Conservation (phyloP, 2,797 vertebrate species). For the Falco columbarius region DNA sequence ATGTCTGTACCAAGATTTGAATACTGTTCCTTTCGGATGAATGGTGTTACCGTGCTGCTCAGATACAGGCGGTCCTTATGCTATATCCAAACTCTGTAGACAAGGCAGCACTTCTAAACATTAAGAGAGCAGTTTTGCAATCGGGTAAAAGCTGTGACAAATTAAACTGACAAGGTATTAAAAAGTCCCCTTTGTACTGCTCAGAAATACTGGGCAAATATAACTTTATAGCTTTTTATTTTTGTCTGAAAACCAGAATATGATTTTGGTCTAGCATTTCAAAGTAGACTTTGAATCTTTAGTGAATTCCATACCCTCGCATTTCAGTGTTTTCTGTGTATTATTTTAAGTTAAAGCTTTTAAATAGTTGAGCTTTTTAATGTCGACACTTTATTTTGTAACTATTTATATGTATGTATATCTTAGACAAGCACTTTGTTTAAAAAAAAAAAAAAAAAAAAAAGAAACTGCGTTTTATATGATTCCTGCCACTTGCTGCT, state of each 20-base stretch:
- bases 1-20: background rate
- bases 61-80: background rate
- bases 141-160: conserved; percentile 62
- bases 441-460: conserved; percentile 83
- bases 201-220: conserved; percentile 68
- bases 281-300: conserved; percentile 78
- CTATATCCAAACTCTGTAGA: background rate
- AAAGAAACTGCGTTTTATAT: conserved; percentile 89
- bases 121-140: conserved; percentile 59
- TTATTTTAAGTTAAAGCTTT: conserved; percentile 85
- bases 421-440: conserved; percentile 99
- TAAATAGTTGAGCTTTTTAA: conserved; percentile 89
- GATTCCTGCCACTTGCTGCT: conserved; percentile 99
- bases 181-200: conserved; percentile 69
- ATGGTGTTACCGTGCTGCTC: background rate
- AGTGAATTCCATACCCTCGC: conserved; percentile 79
- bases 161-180: conserved; percentile 74
- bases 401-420: conserved; percentile 91
- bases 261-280: conserved; percentile 83
- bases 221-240: conserved; percentile 70
- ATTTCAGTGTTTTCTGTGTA: conserved; percentile 87
- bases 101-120: background rate
- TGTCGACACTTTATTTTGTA: conserved; percentile 90
- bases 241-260: conserved; percentile 82
- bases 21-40: background rate